Conservation (phyloP, 2,888 invertebrate genomes). For the Drosophila meridionalis region DNA sequence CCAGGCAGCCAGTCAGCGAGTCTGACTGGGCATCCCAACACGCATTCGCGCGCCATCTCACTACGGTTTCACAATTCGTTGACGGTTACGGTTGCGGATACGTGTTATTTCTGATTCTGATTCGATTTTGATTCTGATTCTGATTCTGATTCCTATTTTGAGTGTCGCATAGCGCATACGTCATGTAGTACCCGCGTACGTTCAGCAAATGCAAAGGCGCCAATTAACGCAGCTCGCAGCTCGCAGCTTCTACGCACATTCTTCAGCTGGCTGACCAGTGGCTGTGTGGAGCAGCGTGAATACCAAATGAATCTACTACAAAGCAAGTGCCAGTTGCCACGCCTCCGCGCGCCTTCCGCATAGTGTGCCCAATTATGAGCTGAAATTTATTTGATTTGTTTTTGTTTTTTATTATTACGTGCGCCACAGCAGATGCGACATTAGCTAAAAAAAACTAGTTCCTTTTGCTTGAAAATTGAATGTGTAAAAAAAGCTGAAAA, state of each 20-base stretch:
- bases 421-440: conserved; percentile 15
- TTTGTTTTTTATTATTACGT: conserved; percentile 16
- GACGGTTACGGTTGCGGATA: conserved; percentile 28
- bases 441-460: conserved; percentile 10
- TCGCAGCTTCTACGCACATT: conserved; percentile 34
- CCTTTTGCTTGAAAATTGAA: background rate
- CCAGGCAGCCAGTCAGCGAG: conserved; percentile 32
- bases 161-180: conserved; percentile 63
- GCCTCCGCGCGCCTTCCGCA: background rate
- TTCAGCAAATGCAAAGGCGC: conserved; percentile 37
- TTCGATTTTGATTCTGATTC: background rate
- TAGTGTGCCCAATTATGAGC: conserved; percentile 30
- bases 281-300: conserved; percentile 10
- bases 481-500: conserved; percentile 22
- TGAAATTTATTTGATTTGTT: conserved; percentile 17
- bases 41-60: conserved; percentile 34
- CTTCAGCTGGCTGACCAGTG: conserved; percentile 37
- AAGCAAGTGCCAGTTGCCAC: conserved; percentile 64
- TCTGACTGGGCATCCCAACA: conserved; percentile 54
- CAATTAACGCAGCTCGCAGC: conserved; percentile 27
- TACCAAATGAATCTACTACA: conserved; percentile 69
- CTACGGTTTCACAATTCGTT: background rate
- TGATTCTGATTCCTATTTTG: background rate
- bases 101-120: conserved; percentile 26
- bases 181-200: conserved; percentile 50